Conservation (phyloP, 35 echinoderm and acorn worm species). For the Patiria miniata region DNA sequence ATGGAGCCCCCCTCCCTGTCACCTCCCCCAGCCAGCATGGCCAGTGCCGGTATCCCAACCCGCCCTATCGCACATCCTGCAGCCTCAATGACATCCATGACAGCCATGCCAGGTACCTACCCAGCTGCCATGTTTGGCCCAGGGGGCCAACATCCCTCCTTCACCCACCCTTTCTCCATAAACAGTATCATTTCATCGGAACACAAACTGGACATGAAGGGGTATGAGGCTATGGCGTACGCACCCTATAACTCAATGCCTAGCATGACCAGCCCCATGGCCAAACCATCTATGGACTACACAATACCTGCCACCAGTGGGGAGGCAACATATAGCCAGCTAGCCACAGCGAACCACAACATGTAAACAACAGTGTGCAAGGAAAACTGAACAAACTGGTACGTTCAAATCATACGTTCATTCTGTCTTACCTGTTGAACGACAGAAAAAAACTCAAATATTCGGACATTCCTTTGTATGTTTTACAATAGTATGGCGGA, state of each 20-base stretch:
- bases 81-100: constrained; percentile 61
- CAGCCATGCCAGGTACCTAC: constrained; percentile 61
- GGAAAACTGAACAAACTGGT: constrained; percentile 10
- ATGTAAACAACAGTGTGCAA: constrained; percentile 30
- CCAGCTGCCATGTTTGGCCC: constrained; percentile 73
- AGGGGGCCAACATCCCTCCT: constrained; percentile 83
- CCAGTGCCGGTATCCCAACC: constrained; percentile 61
- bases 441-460: neutral
- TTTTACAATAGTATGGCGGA: neutral
- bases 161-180: constrained; percentile 94
- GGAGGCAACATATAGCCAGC: constrained; percentile 91
- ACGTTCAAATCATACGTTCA: constrained; percentile 6
- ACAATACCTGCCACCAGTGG: constrained; percentile 65
- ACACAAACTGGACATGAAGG: constrained; percentile 96
- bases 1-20: constrained; percentile 65
- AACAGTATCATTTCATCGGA: constrained; percentile 97
- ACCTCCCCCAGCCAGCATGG: constrained; percentile 60
- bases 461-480: neutral
- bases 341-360: constrained; percentile 72
- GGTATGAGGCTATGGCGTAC: constrained; percentile 86
- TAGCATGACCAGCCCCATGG: constrained; percentile 72
- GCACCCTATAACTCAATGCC: constrained; percentile 85
- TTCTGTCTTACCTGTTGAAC: neutral
- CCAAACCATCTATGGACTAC: constrained; percentile 89
- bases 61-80: constrained; percentile 72